Percentiles rank a stretch among this genome's conserved stretches.
These are phyloP conservation scores for Harpagoxenus sublaevis DNA, from an alignment of 2,888 invertebrate genomes.

Conservation along the genomic window DNA sequence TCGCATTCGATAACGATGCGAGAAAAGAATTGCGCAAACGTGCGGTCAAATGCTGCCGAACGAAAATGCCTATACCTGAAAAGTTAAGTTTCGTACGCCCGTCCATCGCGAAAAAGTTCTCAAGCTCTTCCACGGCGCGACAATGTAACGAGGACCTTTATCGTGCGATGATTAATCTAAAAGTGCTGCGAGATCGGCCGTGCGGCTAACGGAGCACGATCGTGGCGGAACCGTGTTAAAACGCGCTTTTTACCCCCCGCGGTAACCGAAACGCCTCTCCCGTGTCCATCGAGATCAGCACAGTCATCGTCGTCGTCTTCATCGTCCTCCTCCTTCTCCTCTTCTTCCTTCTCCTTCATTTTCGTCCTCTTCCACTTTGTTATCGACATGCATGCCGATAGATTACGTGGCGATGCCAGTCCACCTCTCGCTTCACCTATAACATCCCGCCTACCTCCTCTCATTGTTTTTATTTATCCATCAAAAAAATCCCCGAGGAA, in stretches of 20 bases:
- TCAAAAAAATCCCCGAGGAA: neutral
- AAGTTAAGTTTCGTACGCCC: neutral
- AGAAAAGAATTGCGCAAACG: slow-evolving; percentile 48
- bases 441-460: neutral
- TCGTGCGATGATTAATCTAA: slow-evolving; percentile 59
- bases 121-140: slow-evolving; percentile 10
- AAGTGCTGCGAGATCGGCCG: slow-evolving; percentile 43
- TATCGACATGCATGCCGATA: slow-evolving; percentile 65
- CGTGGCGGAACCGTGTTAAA: slow-evolving; percentile 66
- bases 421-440: slow-evolving; percentile 27
- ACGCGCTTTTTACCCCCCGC: slow-evolving; percentile 78
- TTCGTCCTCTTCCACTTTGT: slow-evolving; percentile 57
- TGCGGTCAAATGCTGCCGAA: slow-evolving; percentile 8
- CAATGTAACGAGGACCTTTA: slow-evolving; percentile 36
- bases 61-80: slow-evolving; percentile 10
- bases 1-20: slow-evolving; percentile 47
- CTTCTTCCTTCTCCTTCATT: slow-evolving; percentile 10
- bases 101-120: slow-evolving; percentile 3
- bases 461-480: neutral
- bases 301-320: slow-evolving; percentile 77
- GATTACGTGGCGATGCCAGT: slow-evolving; percentile 61
- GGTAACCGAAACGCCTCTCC: slow-evolving; percentile 84
- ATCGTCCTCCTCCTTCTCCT: slow-evolving; percentile 5
- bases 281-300: slow-evolving; percentile 80
- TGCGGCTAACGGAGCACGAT: slow-evolving; percentile 64